A percentile compares a stretch with the other conserved stretches of the same genome.
These are phyloP conservation scores for Idaea straminata DNA, from an alignment of 2,888 invertebrate genomes.

Conservation along the genomic window DNA sequence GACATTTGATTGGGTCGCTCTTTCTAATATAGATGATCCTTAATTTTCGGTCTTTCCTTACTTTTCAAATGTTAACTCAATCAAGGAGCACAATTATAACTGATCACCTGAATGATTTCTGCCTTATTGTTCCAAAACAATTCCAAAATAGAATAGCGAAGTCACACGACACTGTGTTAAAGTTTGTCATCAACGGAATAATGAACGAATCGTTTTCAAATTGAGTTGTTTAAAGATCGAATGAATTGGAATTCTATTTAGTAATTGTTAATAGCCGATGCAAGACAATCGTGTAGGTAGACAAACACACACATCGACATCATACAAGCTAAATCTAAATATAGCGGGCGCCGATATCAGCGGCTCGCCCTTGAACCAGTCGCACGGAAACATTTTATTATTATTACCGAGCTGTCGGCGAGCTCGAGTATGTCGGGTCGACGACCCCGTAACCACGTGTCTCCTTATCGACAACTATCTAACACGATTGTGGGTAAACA, in stretches of 20 bases:
- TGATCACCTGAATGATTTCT: no score
- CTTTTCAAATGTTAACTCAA: no score
- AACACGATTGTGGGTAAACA: slow-evolving; percentile 80
- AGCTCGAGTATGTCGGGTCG: slow-evolving; percentile 78
- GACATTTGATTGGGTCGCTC: no score
- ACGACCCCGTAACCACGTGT: slow-evolving; percentile 78
- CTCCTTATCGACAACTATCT: slow-evolving; percentile 81
- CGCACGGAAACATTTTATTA: slow-evolving; percentile 81
- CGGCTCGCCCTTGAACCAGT: slow-evolving; percentile 81
- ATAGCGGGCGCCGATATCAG: slow-evolving; percentile 80
- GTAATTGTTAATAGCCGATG: slow-evolving; percentile 25
- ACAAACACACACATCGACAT: slow-evolving; percentile 61
- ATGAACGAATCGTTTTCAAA: neutral
- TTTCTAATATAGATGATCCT: no score
- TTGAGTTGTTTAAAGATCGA: slow-evolving; percentile 15
- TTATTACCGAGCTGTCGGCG: slow-evolving; percentile 80
- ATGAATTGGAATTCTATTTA: neutral
- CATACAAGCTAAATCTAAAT: slow-evolving; percentile 78
- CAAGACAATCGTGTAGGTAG: slow-evolving; percentile 56
- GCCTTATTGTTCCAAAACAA: no score
- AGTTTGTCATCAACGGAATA: neutral
- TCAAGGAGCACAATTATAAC: no score
- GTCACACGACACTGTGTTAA: no score
- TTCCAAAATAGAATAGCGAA: no score
- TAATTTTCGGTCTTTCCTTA: no score